Base-by-base conservation (phyloP, 2,797 vertebrate genomes). In the Gymnodraco acuticeps region DNA sequence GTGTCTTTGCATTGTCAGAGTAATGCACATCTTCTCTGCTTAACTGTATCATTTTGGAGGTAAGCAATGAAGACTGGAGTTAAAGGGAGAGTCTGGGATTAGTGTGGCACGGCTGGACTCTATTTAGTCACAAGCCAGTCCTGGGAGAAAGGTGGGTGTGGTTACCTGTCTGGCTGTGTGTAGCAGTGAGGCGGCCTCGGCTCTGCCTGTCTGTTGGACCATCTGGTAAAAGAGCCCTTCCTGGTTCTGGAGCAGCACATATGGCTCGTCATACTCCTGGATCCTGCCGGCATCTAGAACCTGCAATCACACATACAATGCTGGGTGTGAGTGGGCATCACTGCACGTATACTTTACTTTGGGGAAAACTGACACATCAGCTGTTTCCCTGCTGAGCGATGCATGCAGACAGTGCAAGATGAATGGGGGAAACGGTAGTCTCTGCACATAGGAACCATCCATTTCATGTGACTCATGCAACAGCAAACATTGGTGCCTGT, bases 151-250 rank as follows among this genome's bases (percentile, higher is more conserved):
- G 20, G 76, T 78, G 74, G 82, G 84, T 61, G 88, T 59, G 84
- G 83, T 88, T 91, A 94, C 94, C 97, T 95, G 96, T 93, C 96
- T 96, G 87, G 97, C 96, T 83, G 91, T 89, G 85, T 96, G 94
- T 12, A 94, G 92, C 89, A 98, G 94, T 20, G 95, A 93, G 77
- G 94, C 82, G 0, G 96, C 96, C 93, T 98, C 96, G 0, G 94
- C 93, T 89, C 94, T 95, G 87, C 97, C 96, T 68, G 96, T 94
- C 87, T 99, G 97, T 87, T 97, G 96, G 81, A 98, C 96, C 96
- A 98, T 98, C 94, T 96, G 96, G 89, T 96, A 96, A 92, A 98
- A 97, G 15, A 96, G 91, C 85, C 97, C 94, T 20, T 96, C 95
- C 77, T 92, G 94, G 84, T 98, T 96, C 93, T 99, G 96, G 64